phyloP scores from a whole-genome alignment of 2,797 vertebrate genomes.

The Pygocentrus nattereri region DNA sequence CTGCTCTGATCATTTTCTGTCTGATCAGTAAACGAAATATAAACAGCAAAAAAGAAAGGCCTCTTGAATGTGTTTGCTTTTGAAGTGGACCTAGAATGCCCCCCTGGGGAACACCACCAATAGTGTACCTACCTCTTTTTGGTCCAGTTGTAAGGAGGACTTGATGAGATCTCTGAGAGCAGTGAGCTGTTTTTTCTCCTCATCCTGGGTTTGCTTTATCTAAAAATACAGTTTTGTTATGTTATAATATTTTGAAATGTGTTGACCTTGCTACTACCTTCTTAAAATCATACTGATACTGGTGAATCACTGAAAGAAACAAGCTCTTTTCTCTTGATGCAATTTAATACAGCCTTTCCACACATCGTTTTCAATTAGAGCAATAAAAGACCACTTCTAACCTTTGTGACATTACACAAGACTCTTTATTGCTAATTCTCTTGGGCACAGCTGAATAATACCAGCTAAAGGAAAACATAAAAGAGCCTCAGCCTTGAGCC shows the following conservation, averaged over 20 bases:
- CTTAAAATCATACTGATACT: not conserved
- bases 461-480: slow-evolving; percentile 4
- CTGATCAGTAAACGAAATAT: not conserved
- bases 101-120: slow-evolving; percentile 27
- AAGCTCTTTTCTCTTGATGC: not conserved
- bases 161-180: slow-evolving; percentile 89
- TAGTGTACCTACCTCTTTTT: slow-evolving; percentile 83
- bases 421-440: not conserved
- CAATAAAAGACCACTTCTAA: not conserved
- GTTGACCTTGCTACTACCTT: too few relatives aligned
- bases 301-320: not conserved
- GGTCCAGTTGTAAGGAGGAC: slow-evolving; percentile 88
- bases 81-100: not conserved
- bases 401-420: not conserved
- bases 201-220: slow-evolving; percentile 93
- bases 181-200: slow-evolving; percentile 89
- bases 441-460: not conserved
- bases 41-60: not conserved
- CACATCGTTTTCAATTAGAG: not conserved
- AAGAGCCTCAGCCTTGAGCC: not conserved
- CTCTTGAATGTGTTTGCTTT: not conserved
- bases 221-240: slow-evolving; percentile 51
- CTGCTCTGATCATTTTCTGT: not conserved
- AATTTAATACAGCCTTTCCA: not conserved
- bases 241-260: slow-evolving; percentile 10